Evolutionary conservation across 2,113 vertebrate species (phyloP).

Genomic region (Zeus faber): DNA sequence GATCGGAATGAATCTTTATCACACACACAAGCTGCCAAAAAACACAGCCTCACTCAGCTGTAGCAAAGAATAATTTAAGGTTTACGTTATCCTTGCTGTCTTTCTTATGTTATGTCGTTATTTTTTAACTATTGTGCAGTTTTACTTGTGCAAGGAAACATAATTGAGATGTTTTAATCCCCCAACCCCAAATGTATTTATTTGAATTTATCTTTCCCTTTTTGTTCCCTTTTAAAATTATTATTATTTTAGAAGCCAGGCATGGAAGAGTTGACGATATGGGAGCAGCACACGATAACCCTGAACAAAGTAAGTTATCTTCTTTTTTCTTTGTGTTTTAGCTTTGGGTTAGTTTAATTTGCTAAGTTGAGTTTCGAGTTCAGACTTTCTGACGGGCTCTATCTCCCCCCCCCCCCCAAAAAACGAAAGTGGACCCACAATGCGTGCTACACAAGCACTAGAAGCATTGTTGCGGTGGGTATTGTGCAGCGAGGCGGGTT

Average conservation of each 20-base stretch:
- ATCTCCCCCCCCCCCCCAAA: no score
- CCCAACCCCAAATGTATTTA: no score
- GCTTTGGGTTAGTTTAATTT: background rate
- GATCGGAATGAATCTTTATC: no score
- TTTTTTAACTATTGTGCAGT: no score
- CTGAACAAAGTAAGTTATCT: conserved; percentile 79
- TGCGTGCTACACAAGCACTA: background rate
- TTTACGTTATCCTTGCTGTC: background rate
- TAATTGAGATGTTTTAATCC: no score
- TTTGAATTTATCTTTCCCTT: background rate
- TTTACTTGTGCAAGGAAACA: no score
- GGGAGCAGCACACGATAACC: conserved; percentile 92
- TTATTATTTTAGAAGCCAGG: conserved; percentile 61
- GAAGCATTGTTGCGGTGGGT: no score
- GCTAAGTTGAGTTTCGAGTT: no score
- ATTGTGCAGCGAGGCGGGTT: background rate
- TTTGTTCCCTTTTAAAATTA: background rate
- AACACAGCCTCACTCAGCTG: conserved; percentile 18
- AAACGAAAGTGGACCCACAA: background rate
- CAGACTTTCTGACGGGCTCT: no score
- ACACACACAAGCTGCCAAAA: conserved; percentile 11
- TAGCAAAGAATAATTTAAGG: background rate
- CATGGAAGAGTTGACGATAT: conserved; percentile 95
- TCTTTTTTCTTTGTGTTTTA: background rate
- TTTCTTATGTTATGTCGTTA: no score